Percentiles rank a stretch among this genome's conserved stretches.
phyloP scores from a whole-genome alignment of 2,113 vertebrate species.

The Glaucidium brasilianum region DNA sequence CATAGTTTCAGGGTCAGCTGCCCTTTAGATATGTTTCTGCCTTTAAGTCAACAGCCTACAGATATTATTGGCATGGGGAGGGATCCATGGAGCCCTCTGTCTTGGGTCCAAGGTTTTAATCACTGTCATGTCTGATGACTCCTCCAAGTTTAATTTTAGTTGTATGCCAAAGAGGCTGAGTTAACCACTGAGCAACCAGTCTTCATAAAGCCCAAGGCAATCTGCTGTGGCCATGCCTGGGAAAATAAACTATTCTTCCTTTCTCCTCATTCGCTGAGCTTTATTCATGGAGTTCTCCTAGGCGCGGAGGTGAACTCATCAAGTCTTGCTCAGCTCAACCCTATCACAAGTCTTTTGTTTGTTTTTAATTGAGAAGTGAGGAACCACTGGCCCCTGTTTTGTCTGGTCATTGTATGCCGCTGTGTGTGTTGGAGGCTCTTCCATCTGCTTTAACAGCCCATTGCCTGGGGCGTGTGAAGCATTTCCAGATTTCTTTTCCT shows the following conservation, averaged over 20 bases:
- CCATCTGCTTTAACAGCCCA: not conserved
- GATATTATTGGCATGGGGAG: not conserved
- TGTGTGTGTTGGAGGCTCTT: not conserved
- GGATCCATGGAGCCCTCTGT: not conserved
- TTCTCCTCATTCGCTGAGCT: not conserved
- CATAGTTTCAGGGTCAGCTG: slow-evolving; percentile 35
- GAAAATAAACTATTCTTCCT: not conserved
- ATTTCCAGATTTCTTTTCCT: not conserved
- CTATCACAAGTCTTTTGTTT: not conserved
- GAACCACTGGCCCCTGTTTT: not conserved
- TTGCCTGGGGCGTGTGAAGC: not conserved
- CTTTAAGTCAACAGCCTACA: not conserved
- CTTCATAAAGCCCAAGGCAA: slow-evolving; percentile 9
- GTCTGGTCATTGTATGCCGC: not conserved
- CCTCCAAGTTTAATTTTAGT: slow-evolving; percentile 53
- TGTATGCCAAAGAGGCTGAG: slow-evolving; percentile 22
- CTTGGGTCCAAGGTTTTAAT: not conserved
- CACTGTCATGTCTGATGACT: slow-evolving; percentile 6
- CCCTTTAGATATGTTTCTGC: not conserved
- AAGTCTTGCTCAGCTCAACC: not conserved
- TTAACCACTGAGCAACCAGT: slow-evolving; percentile 36
- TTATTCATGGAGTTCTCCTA: slow-evolving; percentile 5
- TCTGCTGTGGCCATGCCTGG: not conserved
- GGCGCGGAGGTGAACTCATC: not conserved
- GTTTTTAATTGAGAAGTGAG: not conserved